phyloP scores from a whole-genome alignment of 2,888 invertebrate species.

The Drosophila lacicola region DNA sequence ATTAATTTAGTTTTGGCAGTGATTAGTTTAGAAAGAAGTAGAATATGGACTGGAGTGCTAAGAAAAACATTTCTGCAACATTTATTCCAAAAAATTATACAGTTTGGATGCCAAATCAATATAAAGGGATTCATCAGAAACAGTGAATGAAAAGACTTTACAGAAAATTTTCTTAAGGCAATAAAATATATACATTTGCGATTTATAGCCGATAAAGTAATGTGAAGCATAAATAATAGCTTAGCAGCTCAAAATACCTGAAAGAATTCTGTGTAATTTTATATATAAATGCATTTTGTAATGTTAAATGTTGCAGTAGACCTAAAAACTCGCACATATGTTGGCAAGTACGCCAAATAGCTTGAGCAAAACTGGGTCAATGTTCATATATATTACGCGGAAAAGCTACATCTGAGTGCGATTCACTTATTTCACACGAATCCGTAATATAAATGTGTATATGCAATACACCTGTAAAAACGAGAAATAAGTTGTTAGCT shows the following conservation, averaged over 20 bases:
- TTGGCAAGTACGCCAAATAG: conserved; percentile 23
- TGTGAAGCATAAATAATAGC: conserved; percentile 12
- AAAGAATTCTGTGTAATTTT: conserved; percentile 6
- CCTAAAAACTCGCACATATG: conserved; percentile 15
- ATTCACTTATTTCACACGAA: neutral
- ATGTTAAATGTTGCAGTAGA: conserved; percentile 29
- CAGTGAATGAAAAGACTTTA: too few relatives aligned
- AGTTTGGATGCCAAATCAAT: too few relatives aligned
- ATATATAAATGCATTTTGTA: conserved; percentile 14
- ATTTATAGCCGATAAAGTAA: neutral
- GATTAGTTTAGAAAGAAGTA: too few relatives aligned
- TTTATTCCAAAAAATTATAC: too few relatives aligned
- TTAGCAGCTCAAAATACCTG: conserved; percentile 4
- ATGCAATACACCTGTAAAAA: conserved; percentile 15
- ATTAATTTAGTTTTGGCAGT: too few relatives aligned
- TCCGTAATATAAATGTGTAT: neutral
- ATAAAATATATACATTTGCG: neutral
- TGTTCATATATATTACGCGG: conserved; percentile 6
- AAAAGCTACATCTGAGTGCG: neutral
- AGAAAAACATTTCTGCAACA: too few relatives aligned
- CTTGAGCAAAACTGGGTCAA: conserved; percentile 34
- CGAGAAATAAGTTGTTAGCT: conserved; percentile 32
- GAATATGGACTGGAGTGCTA: too few relatives aligned
- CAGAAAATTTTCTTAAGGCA: too few relatives aligned
- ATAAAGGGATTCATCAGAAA: too few relatives aligned